Conservation (phyloP, 2,888 invertebrate genomes). For the Cephus runcator region DNA sequence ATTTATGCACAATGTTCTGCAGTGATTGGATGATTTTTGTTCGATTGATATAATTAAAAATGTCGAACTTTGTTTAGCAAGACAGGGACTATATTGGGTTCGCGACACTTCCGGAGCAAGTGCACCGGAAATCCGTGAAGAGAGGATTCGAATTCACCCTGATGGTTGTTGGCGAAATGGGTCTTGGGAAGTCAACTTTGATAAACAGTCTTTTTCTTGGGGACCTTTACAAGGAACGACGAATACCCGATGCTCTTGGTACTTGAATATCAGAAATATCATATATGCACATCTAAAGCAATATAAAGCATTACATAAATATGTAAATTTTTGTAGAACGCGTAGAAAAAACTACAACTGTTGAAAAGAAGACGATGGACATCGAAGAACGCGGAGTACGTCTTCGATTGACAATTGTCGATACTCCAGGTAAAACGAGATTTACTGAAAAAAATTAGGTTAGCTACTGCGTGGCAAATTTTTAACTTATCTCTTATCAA, state of each 20-base stretch:
- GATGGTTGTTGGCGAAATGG: slow-evolving; percentile 96
- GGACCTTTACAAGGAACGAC: slow-evolving; percentile 89
- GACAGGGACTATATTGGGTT: slow-evolving; percentile 84
- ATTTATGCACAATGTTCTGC: background rate
- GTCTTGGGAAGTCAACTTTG: slow-evolving; percentile 93
- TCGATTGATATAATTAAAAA: background rate
- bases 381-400: slow-evolving; percentile 95
- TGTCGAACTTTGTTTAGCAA: slow-evolving; percentile 39
- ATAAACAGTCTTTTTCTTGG: slow-evolving; percentile 94
- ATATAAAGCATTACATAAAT: background rate
- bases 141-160: slow-evolving; percentile 96
- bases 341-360: slow-evolving; percentile 70
- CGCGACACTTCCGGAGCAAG: slow-evolving; percentile 94
- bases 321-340: slow-evolving; percentile 64
- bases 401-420: slow-evolving; percentile 89
- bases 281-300: background rate
- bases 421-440: slow-evolving; percentile 79
- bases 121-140: slow-evolving; percentile 96
- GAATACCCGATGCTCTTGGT: slow-evolving; percentile 79
- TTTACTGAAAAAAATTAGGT: background rate
- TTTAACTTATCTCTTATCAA: background rate
- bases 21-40: background rate
- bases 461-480: background rate
- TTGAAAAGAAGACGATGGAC: slow-evolving; percentile 85
- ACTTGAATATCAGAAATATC: slow-evolving; percentile 30